These are phyloP conservation scores for Zaprionus obscuricornis DNA, from an alignment of 2,888 invertebrate genomes.

Conservation along the genomic window DNA sequence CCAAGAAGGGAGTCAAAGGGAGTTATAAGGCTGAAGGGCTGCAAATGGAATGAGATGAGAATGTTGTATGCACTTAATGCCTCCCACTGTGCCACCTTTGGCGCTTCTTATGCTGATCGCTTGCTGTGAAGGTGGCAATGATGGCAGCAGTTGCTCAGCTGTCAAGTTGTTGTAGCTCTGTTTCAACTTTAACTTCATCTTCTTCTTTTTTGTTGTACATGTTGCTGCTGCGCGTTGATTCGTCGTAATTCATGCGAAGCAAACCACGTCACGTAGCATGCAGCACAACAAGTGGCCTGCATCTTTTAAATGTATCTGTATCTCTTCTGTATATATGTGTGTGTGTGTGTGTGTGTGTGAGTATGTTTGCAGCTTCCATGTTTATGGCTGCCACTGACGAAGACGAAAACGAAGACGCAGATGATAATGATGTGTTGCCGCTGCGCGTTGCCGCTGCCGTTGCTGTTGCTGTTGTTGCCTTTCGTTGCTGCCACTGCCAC, in stretches of 20 bases:
- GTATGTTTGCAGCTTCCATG: slow-evolving; percentile 65
- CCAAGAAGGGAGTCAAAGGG: slow-evolving; percentile 17
- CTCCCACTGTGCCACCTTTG: slow-evolving; percentile 70
- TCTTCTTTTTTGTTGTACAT: slow-evolving; percentile 20
- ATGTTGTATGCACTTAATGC: slow-evolving; percentile 23
- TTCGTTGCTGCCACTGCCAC: slow-evolving; percentile 35
- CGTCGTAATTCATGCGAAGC: slow-evolving; percentile 73
- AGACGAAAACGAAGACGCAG: slow-evolving; percentile 33
- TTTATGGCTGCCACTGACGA: slow-evolving; percentile 71
- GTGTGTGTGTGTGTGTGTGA: slow-evolving; percentile 31
- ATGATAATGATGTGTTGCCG: slow-evolving; percentile 66
- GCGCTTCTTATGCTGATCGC: slow-evolving; percentile 57
- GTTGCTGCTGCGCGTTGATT: slow-evolving; percentile 70
- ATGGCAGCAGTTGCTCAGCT: slow-evolving; percentile 82
- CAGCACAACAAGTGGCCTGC: slow-evolving; percentile 48
- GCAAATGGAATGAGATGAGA: neutral
- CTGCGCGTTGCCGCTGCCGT: slow-evolving; percentile 15
- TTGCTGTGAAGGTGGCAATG: slow-evolving; percentile 59
- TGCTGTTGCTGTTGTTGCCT: slow-evolving; percentile 1
- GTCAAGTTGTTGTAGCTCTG: slow-evolving; percentile 62
- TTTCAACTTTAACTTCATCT: slow-evolving; percentile 11
- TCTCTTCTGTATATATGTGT: slow-evolving; percentile 28
- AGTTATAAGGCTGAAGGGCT: slow-evolving; percentile 8
- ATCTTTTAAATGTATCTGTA: slow-evolving; percentile 33
- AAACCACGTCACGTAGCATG: slow-evolving; percentile 33